Conservation (phyloP, 2,888 invertebrate genomes). For the Fabriciana adippe region DNA sequence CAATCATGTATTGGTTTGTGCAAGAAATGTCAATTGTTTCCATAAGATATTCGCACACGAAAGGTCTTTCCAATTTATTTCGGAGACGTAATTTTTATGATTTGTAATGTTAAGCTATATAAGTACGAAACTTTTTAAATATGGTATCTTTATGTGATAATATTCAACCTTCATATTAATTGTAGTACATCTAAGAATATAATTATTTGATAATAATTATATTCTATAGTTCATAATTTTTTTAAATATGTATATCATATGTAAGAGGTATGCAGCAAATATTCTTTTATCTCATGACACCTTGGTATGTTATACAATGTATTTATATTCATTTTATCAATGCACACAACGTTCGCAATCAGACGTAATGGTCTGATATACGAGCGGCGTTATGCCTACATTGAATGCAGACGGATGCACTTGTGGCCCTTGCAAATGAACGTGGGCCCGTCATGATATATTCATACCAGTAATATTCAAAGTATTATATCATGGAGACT, state of each 20-base stretch:
- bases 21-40: conserved; percentile 33
- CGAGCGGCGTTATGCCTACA: conserved; percentile 47
- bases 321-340: conserved; percentile 65
- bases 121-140: not conserved
- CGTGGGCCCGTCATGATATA: conserved; percentile 53
- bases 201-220: too few relatives aligned
- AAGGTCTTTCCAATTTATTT: conserved; percentile 6
- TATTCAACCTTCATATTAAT: too few relatives aligned
- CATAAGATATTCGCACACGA: conserved; percentile 16
- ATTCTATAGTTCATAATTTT: too few relatives aligned
- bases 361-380: conserved; percentile 71
- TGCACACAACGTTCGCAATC: conserved; percentile 70
- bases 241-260: too few relatives aligned
- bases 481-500: conserved; percentile 24
- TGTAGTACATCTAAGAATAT: too few relatives aligned
- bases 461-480: conserved; percentile 37
- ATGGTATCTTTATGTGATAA: too few relatives aligned
- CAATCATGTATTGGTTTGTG: conserved; percentile 61
- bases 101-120: not conserved
- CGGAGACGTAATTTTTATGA: not conserved
- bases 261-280: too few relatives aligned
- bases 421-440: conserved; percentile 62
- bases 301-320: conserved; percentile 15
- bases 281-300: not conserved
- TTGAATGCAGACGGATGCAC: conserved; percentile 59